Evolutionary conservation across 2,888 invertebrate species (phyloP), one percentile per base, ranked within the genome.

Genomic region (Apodemia hepburni): DNA sequence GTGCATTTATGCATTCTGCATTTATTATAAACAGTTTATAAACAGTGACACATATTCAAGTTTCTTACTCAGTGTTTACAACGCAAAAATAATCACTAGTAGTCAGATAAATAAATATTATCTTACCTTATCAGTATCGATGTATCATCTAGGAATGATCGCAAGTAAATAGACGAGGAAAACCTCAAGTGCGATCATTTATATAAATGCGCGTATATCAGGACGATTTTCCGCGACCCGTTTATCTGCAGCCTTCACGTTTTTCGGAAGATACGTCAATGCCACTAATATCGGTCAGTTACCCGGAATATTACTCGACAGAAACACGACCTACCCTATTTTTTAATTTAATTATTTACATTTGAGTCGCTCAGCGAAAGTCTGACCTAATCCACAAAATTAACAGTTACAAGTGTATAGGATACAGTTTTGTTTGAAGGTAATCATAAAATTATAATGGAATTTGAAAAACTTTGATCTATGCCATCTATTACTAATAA

Each of bases 111-210:
- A 42, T 42, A 42, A 42, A 42, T 42, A 42, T 42, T n/a, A 15
- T 42, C 42, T 42, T 42, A 42, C 42, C 45, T n/a, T 45, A 45
- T 45, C 45, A 45, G n/a, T 45, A n/a, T n/a, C n/a, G 45, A 45
- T 45, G 45, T 45, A n/a, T 45, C 45, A 45, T 45, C 45, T 42
- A 45, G n/a, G n/a, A 45, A 45, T 42, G 42, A 42, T 42, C 42
- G 6, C 42, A 42, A 42, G 42, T 15, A 15, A 42, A 42, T 42
- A 42, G 15, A 42, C 5, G 15, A 42, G 15, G 42, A 42, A 42
- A 42, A 42, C 42, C 15, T 15, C 15, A 4, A 15, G 42, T 42
- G 42, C 42, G 42, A 15, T 42, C 42, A 42, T 42, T 42, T 42
- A 42, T 42, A 42, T 42, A 42, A 15, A 42, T 15, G 42, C 42